Evolutionary conservation across 2,797 vertebrate species (phyloP), one percentile per base, ranked within the genome.

Genomic region (Decapterus maruadsi): DNA sequence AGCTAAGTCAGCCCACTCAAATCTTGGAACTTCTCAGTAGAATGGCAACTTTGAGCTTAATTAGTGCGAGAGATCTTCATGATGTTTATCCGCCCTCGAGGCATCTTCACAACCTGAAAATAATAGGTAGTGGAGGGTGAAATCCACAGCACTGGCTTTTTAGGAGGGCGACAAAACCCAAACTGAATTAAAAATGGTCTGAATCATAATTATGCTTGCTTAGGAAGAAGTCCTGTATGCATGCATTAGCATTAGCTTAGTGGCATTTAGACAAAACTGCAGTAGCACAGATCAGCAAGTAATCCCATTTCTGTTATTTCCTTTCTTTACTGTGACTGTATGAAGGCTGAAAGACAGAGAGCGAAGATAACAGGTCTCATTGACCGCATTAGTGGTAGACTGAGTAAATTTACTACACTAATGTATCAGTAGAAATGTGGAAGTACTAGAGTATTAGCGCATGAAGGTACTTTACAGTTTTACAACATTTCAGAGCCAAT

Each of bases 21-120:
- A 76, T 78, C 34, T 36, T 77, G 54, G 22, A 87, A 86, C 78
- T 87, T 67, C 46, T 82, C 71, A 68, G 68, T 81, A n/a, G 75
- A 53, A 64, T 0, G 10, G 74, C 61, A 87, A 89, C 84, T 87
- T 80, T 60, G 10, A 73, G 68, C 73, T 78, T 90, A 86, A 90
- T 87, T 87, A 89, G 74, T 26, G 63, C 10, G 3, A 77, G 81
- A 78, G 83, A 81, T 82, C 78, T 79, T 84, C 51, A 77, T 78
- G 63, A 82, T 89, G 83, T 90, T 84, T 87, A 82, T 86, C 64
- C 6, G 29, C 70, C 87, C 67, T 42, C 1, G 0, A 81, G 88
- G 80, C 79, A 42, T 66, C 67, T 60, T 77, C 62, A 54, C 69
- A 81, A 78, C 69, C 73, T 80, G 48, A 82, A 83, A 82, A 87